Evolutionary conservation across 2,113 vertebrate species (phyloP), one percentile per base, ranked within the genome.

Genomic region (Ornithorhynchus anatinus): DNA sequence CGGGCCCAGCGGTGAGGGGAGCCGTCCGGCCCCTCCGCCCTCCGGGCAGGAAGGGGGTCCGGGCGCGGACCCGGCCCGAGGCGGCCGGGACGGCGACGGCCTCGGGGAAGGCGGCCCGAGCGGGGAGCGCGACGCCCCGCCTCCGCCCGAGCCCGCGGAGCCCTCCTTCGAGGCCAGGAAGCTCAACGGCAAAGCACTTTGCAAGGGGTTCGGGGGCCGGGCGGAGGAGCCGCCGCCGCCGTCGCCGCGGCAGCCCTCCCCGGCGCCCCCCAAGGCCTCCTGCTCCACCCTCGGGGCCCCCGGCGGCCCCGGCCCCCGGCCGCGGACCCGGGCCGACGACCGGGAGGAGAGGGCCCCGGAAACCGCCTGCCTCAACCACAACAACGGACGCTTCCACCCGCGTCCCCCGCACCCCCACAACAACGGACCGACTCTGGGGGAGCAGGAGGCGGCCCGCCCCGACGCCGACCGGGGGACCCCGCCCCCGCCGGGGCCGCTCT

Each of bases 131-230:
- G 89, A 64, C 77, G 89, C 66, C 48, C 29, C 22, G 75, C 10
- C 85, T 79, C 85, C 44, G n/a, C n/a, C n/a, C n/a, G n/a, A n/a
- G n/a, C n/a, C n/a, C n/a, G 31, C 85, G 59, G 94, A 94, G 50
- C 84, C 89, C 78, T 48, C 90, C 69, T 94, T 92, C 79, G 93
- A 95, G 79, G 84, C 81, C 27, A 93, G 91, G 90, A 95, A 89
- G 76, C 88, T 95, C 63, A 95, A 94, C 75, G 93, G 94, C 25
- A 92, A 93, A 84, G 89, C 93, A 52, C 84, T 92, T 69, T 85
- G 85, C 78, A 93, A 93, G 88, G 86, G 83, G 69, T 77, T 92
- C 66, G 90, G 62, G 23, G 90, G 74, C 68, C 89, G 84, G 64
- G 69, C 81, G 0, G 93, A 94, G 85, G 92, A 94, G 58, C 74